These are phyloP conservation scores for Myotis myotis DNA, from an alignment of 2,797 vertebrate genomes.

Conservation along the genomic window DNA sequence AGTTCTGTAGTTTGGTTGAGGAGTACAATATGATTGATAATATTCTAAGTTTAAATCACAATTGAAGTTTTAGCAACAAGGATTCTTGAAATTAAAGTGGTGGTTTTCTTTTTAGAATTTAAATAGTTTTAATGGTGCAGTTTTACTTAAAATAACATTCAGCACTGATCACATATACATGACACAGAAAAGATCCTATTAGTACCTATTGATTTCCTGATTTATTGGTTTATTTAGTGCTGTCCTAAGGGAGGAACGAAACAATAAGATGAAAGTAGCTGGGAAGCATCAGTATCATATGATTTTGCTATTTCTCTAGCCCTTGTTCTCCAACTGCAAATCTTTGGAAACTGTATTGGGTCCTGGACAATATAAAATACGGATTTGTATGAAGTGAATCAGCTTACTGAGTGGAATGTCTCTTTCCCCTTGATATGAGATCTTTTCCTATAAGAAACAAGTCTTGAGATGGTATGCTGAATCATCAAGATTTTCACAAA, in stretches of 20 bases:
- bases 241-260: conserved; percentile 8
- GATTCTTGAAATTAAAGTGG: conserved; percentile 46
- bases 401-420: neutral
- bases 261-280: conserved; percentile 30
- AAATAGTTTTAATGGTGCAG: conserved; percentile 4
- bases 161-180: neutral
- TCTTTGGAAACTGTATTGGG: conserved; percentile 29
- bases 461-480: neutral
- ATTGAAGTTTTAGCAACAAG: conserved; percentile 38
- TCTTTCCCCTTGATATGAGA: neutral
- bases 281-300: neutral
- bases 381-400: conserved; percentile 48
- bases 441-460: conserved; percentile 31
- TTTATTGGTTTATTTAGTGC: conserved; percentile 54
- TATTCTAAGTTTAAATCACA: conserved; percentile 24
- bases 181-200: neutral
- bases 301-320: conserved; percentile 37
- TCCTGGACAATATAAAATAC: conserved; percentile 46
- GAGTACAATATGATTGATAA: conserved; percentile 18
- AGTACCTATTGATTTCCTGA: conserved; percentile 20
- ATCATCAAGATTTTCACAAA: conserved; percentile 48
- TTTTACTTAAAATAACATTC: conserved; percentile 28
- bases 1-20: conserved; percentile 37
- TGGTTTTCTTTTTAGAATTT: conserved; percentile 32
- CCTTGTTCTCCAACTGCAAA: conserved; percentile 40